Conservation (phyloP, 2,888 invertebrate genomes). For the Andrena flavipes region DNA sequence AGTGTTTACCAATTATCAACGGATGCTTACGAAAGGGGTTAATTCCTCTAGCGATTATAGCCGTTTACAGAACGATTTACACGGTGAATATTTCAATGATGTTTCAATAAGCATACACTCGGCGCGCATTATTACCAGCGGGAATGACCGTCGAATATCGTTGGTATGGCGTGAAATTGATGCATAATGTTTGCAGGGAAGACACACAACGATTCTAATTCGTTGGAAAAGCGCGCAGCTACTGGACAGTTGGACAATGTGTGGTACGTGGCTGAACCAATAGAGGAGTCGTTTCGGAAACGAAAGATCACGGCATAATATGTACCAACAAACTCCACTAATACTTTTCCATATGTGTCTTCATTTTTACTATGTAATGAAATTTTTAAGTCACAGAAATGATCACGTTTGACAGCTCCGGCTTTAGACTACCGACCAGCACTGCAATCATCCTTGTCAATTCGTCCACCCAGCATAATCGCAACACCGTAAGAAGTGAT, state of each 20-base stretch:
- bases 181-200: slow-evolving; percentile 53
- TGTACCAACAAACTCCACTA: too few relatives aligned
- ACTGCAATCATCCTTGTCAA: not conserved
- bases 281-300: too few relatives aligned
- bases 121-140: slow-evolving; percentile 40
- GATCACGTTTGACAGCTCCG: not conserved
- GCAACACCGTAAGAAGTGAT: not conserved
- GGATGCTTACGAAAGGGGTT: slow-evolving; percentile 36
- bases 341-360: too few relatives aligned
- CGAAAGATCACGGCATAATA: too few relatives aligned
- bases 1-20: slow-evolving; percentile 29
- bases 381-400: too few relatives aligned
- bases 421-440: not conserved
- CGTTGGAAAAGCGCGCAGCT: slow-evolving; percentile 34
- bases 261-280: too few relatives aligned
- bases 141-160: slow-evolving; percentile 47
- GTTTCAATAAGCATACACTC: slow-evolving; percentile 53
- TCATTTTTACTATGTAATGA: too few relatives aligned
- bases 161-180: slow-evolving; percentile 38
- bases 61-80: slow-evolving; percentile 40
- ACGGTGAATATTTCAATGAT: slow-evolving; percentile 53
- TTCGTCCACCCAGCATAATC: not conserved
- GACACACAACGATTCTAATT: slow-evolving; percentile 49
- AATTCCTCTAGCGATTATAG: slow-evolving; percentile 41
- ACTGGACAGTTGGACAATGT: slow-evolving; percentile 7